These are phyloP conservation scores for Labia minor DNA, from an alignment of 2,888 invertebrate species.

Conservation along the genomic window DNA sequence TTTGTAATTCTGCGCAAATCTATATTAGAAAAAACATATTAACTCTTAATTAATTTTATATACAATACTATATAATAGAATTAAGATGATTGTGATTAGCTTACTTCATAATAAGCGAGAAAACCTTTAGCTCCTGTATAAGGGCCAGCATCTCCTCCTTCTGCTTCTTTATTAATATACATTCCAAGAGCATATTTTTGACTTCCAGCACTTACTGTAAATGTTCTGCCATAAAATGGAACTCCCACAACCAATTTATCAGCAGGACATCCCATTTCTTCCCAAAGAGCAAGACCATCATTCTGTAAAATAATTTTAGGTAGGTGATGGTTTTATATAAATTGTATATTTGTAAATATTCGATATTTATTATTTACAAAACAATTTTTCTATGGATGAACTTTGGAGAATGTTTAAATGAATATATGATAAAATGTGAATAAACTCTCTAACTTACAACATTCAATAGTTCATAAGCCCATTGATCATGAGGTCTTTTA, in stretches of 20 bases:
- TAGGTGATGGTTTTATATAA: too few relatives aligned
- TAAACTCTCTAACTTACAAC: constrained; percentile 75
- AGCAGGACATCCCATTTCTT: constrained; percentile 75
- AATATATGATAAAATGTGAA: too few relatives aligned
- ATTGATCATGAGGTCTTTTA: constrained; percentile 76
- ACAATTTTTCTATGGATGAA: background rate
- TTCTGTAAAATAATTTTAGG: constrained; percentile 50
- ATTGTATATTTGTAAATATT: background rate
- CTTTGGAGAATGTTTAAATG: too few relatives aligned
- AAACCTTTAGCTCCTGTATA: constrained; percentile 81
- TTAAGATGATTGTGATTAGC: constrained; percentile 21
- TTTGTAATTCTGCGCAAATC: constrained; percentile 68
- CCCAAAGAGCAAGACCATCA: constrained; percentile 79
- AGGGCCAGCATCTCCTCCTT: constrained; percentile 73
- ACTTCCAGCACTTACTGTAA: constrained; percentile 68
- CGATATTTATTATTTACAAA: background rate
- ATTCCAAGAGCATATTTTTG: constrained; percentile 69
- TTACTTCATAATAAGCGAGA: constrained; percentile 73
- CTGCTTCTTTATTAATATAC: constrained; percentile 82
- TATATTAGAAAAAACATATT: constrained; percentile 31
- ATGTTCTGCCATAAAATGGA: constrained; percentile 81
- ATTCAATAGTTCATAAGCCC: constrained; percentile 79
- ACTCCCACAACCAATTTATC: constrained; percentile 80
- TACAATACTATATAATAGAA: too few relatives aligned
- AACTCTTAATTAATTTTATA: background rate